Evolutionary conservation across 2,797 vertebrate species (phyloP).

Genomic region (Ctenochaetus hawaiiensis): DNA sequence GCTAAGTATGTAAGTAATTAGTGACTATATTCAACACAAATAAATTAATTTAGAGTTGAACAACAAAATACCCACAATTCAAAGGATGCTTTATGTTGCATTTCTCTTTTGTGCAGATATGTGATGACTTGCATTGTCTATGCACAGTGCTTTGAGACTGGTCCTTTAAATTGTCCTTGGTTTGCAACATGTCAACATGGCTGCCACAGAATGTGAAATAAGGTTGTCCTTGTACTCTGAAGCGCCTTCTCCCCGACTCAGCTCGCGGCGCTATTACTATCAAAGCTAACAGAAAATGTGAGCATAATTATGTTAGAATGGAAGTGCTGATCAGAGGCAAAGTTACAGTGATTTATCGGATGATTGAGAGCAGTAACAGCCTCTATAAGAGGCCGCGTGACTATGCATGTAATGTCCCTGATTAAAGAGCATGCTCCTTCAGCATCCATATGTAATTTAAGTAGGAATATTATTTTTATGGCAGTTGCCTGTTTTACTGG

Average conservation of each 20-base stretch:
- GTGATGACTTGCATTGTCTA: neutral
- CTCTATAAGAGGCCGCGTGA: neutral
- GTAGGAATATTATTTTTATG: neutral
- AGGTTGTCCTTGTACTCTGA: conserved; percentile 12
- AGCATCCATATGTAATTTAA: conserved; percentile 11
- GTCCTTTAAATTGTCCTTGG: neutral
- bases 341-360: neutral
- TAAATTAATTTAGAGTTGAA: neutral
- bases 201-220: neutral
- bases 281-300: conserved; percentile 30
- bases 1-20: neutral
- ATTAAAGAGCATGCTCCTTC: conserved; percentile 12
- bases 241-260: neutral
- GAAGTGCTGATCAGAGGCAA: conserved; percentile 14
- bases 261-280: conserved; percentile 10
- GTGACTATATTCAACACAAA: neutral
- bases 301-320: conserved; percentile 12
- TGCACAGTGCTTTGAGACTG: neutral
- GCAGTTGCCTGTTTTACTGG: neutral
- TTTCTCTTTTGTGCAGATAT: neutral
- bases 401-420: neutral
- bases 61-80: neutral
- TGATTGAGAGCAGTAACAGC: conserved; percentile 19
- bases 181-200: neutral
- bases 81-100: neutral